Base-by-base conservation (phyloP, 2,797 vertebrate genomes). In the Cichlasoma orientale region DNA sequence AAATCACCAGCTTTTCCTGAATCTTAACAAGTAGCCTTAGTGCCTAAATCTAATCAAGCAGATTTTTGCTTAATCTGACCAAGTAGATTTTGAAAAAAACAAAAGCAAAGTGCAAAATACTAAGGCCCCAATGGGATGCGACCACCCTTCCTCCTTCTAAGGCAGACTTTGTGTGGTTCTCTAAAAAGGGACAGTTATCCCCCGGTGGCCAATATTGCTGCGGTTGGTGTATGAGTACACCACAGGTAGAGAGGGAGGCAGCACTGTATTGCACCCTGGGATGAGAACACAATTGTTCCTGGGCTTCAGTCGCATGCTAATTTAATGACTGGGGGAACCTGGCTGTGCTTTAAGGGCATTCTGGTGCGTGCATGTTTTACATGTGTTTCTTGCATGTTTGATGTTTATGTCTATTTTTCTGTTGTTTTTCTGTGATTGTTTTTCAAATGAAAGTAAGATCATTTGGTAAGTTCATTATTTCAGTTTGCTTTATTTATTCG, bases 401-500 rank as follows among this genome's bases (percentile, higher is more conserved):
- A 9, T 38, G 52, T 69, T 14, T n/a, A 16, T 33, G 25, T 7
- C 2, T 23, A n/a, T 29, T 41, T 36, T 29, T 1, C 12, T 50
- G 33, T 31, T 27, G 7, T 29, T 29, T 38, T 33, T 72, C 21
- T 61, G 41, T 75, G 2, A 33, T 63, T 58, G 31, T 89, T 74
- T 70, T 57, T 58, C 36, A 55, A 78, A 75, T 81, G 50, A 78
- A 59, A 72, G 29, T 73, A 7, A 50, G 9, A 33, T 56, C 7
- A 73, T 57, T 85, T 77, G 58, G 71, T 79, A 33, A 82, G 57
- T 80, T 72, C 25, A 72, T 23, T 38, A 19, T 58, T 59, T 83
- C 47, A 57, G 3, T 76, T 76, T 82, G 33, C 38, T 61, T 31
- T 56, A 1, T 77, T 86, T 9, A 52, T 69, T 78, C 41, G n/a